Conservation (phyloP, 2,797 vertebrate genomes). For the Hafferia zeledoni region DNA sequence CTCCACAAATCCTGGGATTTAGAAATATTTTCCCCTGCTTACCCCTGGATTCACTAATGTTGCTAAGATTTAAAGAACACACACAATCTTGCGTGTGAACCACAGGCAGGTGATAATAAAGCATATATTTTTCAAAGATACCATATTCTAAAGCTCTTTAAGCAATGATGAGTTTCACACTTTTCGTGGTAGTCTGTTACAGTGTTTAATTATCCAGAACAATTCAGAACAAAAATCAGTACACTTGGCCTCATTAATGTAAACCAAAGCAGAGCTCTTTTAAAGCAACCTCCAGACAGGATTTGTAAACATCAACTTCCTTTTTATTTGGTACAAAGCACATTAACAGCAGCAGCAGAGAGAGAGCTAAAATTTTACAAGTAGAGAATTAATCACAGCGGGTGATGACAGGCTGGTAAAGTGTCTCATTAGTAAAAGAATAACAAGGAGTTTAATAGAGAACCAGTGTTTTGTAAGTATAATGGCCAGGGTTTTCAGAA, state of each 20-base stretch:
- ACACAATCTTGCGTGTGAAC: background rate
- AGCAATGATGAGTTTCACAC: background rate
- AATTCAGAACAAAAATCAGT: conserved; percentile 41
- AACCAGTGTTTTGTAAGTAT: conserved; percentile 42
- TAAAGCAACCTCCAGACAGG: conserved; percentile 47
- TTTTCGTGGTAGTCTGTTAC: background rate
- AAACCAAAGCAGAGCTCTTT: conserved; percentile 32
- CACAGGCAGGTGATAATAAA: background rate
- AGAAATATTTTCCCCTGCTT: background rate
- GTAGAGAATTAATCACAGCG: conserved; percentile 70
- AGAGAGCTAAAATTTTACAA: conserved; percentile 65
- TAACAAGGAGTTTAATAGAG: conserved; percentile 65
- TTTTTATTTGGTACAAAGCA: conserved; percentile 67
- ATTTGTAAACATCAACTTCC: conserved; percentile 67
- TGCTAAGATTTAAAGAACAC: background rate
- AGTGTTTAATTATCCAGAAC: conserved; percentile 49
- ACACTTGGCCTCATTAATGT: conserved; percentile 42
- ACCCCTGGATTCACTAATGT: background rate
- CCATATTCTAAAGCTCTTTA: background rate
- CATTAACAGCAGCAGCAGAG: conserved; percentile 57
- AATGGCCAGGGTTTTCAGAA: conserved; percentile 33
- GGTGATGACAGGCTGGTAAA: conserved; percentile 71
- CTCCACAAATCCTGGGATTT: background rate
- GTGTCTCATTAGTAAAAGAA: conserved; percentile 71
- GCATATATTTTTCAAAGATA: background rate